Conservation (phyloP, 2,888 invertebrate genomes). For the Dysmachus trigonus region DNA sequence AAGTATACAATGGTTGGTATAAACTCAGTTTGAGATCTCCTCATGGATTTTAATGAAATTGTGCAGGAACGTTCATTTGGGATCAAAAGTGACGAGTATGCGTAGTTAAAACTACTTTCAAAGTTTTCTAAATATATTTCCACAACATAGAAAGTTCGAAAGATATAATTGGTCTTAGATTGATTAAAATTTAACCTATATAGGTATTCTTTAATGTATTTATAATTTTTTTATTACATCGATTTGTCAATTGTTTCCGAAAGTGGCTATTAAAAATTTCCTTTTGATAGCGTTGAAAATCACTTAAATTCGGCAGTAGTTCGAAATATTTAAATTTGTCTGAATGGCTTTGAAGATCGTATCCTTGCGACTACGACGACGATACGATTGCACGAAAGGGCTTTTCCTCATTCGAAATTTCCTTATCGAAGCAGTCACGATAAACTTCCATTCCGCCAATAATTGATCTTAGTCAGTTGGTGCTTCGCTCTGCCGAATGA, state of each 20-base stretch:
- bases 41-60: too few species aligned
- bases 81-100: too few species aligned
- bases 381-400: not conserved
- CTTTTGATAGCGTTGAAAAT: not conserved
- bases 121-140: too few species aligned
- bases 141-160: too few species aligned
- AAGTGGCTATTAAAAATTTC: not conserved
- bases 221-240: too few species aligned
- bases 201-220: too few species aligned
- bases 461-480: slow-evolving; percentile 12
- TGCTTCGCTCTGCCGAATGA: slow-evolving; percentile 6
- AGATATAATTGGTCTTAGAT: too few species aligned
- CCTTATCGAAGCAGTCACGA: slow-evolving; percentile 21
- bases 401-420: not conserved
- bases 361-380: not conserved
- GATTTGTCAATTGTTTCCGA: not conserved
- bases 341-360: not conserved
- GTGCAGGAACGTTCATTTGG: too few species aligned
- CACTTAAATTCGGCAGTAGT: not conserved
- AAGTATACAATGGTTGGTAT: too few species aligned
- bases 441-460: slow-evolving; percentile 29
- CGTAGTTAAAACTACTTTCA: too few species aligned
- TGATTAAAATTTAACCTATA: too few species aligned
- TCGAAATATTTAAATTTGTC: not conserved
- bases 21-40: too few species aligned